Percentiles rank a stretch among this genome's conserved stretches.
Evolutionary conservation across 2,888 invertebrate species (phyloP).

Genomic region (Synergus umbraculus): DNA sequence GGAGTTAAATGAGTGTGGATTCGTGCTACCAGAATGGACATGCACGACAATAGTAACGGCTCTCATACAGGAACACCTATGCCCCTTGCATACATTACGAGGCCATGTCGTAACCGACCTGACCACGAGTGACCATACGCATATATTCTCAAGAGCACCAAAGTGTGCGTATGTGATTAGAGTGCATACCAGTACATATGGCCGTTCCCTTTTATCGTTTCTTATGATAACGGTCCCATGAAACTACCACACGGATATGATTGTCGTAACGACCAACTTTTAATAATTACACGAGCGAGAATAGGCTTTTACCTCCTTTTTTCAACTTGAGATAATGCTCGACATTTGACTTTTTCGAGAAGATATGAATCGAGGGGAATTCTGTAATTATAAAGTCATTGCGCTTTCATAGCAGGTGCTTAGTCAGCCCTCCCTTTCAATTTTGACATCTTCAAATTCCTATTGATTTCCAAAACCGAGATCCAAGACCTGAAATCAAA

Average conservation of each 20-base stretch:
- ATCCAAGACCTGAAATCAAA: background rate
- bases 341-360: background rate
- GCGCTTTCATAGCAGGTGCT: background rate
- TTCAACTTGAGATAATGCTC: conserved; percentile 14
- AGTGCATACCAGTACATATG: conserved; percentile 36
- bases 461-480: background rate
- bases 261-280: conserved; percentile 53
- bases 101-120: conserved; percentile 47
- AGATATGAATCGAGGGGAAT: background rate
- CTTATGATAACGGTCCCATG: conserved; percentile 52
- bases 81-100: conserved; percentile 37
- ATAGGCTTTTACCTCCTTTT: background rate
- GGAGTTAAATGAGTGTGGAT: conserved; percentile 3
- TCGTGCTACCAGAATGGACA: conserved; percentile 17
- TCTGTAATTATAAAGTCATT: background rate
- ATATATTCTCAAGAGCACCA: conserved; percentile 41
- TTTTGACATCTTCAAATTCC: background rate
- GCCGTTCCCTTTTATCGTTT: conserved; percentile 62
- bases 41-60: conserved; percentile 53
- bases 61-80: conserved; percentile 51
- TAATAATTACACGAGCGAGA: conserved; percentile 15
- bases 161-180: conserved; percentile 46
- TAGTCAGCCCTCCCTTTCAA: background rate
- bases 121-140: conserved; percentile 23
- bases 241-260: conserved; percentile 56